Conservation (phyloP, 2,797 vertebrate species). For the Propithecus deckenii region DNA sequence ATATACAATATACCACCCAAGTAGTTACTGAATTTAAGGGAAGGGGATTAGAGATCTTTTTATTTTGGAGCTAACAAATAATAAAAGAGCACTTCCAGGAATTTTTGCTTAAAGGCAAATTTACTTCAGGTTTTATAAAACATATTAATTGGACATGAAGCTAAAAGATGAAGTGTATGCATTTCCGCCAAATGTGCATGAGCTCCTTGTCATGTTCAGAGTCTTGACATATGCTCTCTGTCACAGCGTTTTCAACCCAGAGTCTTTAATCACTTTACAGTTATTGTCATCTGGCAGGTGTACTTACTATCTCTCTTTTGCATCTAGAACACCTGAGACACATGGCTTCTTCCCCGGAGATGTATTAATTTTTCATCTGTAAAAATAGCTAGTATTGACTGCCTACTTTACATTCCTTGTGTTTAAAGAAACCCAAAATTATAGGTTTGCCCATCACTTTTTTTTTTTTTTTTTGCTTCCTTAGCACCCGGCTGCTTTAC, state of each 20-base stretch:
- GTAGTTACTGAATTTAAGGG: background rate
- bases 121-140: conserved; percentile 31
- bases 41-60: background rate
- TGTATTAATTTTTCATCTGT: conserved; percentile 1
- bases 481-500: background rate
- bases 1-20: background rate
- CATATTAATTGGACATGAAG: background rate
- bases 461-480: background rate
- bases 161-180: background rate
- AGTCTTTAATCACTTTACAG: background rate
- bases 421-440: background rate
- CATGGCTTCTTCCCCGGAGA: background rate
- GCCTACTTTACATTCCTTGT: background rate
- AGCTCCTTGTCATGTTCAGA: background rate
- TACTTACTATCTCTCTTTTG: background rate
- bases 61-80: conserved; percentile 17
- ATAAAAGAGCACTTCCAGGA: background rate
- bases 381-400: background rate
- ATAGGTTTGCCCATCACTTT: background rate
- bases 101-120: conserved; percentile 53
- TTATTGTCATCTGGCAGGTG: background rate
- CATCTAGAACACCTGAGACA: background rate
- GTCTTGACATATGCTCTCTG: background rate
- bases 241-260: background rate
- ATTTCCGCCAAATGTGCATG: background rate